phyloP scores from a whole-genome alignment of 2,113 vertebrate genomes.

The Ia io region DNA sequence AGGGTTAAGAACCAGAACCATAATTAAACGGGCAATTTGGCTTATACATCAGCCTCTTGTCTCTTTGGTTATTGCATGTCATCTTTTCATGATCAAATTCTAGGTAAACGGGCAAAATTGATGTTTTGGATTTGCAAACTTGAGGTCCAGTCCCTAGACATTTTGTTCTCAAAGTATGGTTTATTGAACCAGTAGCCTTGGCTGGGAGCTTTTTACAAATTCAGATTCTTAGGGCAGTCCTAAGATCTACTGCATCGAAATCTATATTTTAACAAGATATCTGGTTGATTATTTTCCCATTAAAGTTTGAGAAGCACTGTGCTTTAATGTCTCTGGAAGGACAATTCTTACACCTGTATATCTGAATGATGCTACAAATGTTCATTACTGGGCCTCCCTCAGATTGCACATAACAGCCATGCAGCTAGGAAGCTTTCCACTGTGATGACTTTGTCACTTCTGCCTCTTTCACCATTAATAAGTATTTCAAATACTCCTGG shows the following conservation, averaged over 20 bases:
- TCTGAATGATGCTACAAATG: not conserved
- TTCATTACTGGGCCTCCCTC: not conserved
- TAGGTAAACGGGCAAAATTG: not conserved
- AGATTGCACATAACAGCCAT: not conserved
- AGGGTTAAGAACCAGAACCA: not conserved
- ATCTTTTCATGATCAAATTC: conserved; percentile 11
- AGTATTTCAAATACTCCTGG: not conserved
- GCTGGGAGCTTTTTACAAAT: not conserved
- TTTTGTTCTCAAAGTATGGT: not conserved
- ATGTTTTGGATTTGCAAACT: not conserved
- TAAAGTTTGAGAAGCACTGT: not conserved
- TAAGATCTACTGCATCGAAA: not conserved
- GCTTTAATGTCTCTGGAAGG: not conserved
- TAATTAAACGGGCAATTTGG: not conserved
- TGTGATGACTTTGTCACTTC: not conserved
- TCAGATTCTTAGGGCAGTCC: not conserved
- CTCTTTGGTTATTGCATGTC: not conserved
- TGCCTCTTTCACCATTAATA: not conserved
- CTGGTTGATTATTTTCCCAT: not conserved
- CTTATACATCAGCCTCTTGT: not conserved
- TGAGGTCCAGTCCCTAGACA: not conserved
- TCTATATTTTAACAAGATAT: not conserved
- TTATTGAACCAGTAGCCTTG: not conserved
- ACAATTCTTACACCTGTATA: not conserved
- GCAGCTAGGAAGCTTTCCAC: not conserved